phyloP scores from a whole-genome alignment of 1,140 invertebrate species.

The Sminthurides bifidus region DNA sequence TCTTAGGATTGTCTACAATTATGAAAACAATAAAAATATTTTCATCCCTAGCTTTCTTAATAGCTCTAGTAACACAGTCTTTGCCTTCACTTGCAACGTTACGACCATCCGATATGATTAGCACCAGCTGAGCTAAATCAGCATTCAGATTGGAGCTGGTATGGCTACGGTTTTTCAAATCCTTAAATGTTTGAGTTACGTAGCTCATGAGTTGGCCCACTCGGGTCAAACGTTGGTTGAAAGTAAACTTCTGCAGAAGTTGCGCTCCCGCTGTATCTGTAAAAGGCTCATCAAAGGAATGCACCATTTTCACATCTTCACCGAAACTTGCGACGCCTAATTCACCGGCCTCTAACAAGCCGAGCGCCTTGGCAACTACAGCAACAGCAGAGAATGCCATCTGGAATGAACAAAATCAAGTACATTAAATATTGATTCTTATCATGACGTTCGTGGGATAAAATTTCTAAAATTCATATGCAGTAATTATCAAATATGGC shows the following conservation, averaged over 20 bases:
- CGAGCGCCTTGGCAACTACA: slow-evolving; percentile 80
- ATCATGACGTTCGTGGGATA: background rate
- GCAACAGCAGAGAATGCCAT: slow-evolving; percentile 90
- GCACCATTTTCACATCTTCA: slow-evolving; percentile 66
- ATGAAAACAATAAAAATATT: slow-evolving; percentile 90
- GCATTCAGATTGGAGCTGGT: slow-evolving; percentile 35
- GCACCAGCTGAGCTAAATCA: slow-evolving; percentile 71
- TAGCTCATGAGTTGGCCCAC: slow-evolving; percentile 68
- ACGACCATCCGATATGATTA: slow-evolving; percentile 89
- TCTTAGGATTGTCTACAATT: slow-evolving; percentile 84
- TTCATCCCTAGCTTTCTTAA: slow-evolving; percentile 62
- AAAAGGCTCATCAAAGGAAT: slow-evolving; percentile 75
- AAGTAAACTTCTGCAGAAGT: slow-evolving; percentile 61
- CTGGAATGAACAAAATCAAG: slow-evolving; percentile 33
- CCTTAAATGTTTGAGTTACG: slow-evolving; percentile 52
- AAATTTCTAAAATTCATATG: background rate
- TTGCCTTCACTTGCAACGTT: slow-evolving; percentile 83
- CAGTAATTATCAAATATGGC: background rate
- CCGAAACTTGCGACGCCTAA: slow-evolving; percentile 87
- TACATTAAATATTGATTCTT: background rate
- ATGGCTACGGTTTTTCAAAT: slow-evolving; percentile 8
- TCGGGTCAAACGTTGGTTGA: slow-evolving; percentile 67
- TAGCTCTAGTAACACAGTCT: slow-evolving; percentile 58
- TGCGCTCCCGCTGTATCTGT: slow-evolving; percentile 65
- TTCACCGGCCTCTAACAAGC: slow-evolving; percentile 84